Conservation (phyloP, 2,797 vertebrate species). For the Scarus forsteni region DNA sequence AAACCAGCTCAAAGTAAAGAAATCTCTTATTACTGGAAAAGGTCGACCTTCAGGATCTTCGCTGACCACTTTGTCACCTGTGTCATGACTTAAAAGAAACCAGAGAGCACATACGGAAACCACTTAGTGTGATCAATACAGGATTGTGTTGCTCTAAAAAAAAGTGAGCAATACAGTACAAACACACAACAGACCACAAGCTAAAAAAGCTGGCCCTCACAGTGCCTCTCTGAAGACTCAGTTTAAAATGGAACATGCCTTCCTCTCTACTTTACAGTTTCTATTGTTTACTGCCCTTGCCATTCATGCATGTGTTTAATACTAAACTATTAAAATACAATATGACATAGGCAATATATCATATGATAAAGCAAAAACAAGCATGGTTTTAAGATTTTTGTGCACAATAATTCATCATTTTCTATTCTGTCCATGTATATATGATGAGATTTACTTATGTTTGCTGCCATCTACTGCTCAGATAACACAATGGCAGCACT, state of each 20-base stretch:
- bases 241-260: neutral
- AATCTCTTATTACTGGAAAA: neutral
- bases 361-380: neutral
- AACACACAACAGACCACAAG: constrained; percentile 3
- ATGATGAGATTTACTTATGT: constrained; percentile 14
- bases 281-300: too few relatives aligned
- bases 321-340: neutral
- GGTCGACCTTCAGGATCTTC: constrained; percentile 36
- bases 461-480: constrained; percentile 74
- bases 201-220: constrained; percentile 1
- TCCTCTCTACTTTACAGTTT: too few relatives aligned
- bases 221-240: neutral
- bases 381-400: neutral
- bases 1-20: neutral
- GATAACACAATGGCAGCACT: neutral
- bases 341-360: neutral
- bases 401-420: neutral
- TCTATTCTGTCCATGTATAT: neutral
- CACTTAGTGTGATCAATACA: constrained; percentile 55
- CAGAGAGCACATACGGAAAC: constrained; percentile 30
- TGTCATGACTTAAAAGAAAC: constrained; percentile 35
- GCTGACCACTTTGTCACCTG: constrained; percentile 32
- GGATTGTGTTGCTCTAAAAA: constrained; percentile 46
- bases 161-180: neutral
- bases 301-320: neutral